Evolutionary conservation across 2,113 vertebrate genomes (phyloP), one percentile per base, ranked within the genome.

Genomic region (Gymnobelideus leadbeateri): DNA sequence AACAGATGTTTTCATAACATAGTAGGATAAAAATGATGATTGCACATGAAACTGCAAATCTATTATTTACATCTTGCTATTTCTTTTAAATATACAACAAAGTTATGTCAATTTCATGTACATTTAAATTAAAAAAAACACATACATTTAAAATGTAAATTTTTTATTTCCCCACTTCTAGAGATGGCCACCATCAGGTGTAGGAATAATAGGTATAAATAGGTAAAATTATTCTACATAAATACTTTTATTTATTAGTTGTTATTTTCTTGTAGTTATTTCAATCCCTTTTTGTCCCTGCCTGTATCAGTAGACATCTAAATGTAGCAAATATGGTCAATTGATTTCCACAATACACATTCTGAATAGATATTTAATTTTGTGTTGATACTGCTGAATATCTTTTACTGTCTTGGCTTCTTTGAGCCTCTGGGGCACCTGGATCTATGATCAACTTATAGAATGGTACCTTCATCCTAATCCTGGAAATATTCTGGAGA

Each of bases 181-280:
- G 55, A 57, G 9, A 57, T 57, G 55, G 55, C 93, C 4, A 16
- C 51, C 28, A 91, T 9, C 14, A 31, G 43, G 31, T 24, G n/a
- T n/a, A n/a, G n/a, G n/a, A n/a, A n/a, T n/a, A n/a, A 57, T 26
- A 57, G 31, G 31, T 31, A 57, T 9, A 26, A 10, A 57, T 31
- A 57, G 10, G 24, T 28, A 57, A 57, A 57, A 57, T 57, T 57
- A 57, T 31, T 57, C 26, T 57, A 28, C 24, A 28, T 28, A 57
- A 52, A 52, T 57, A 57, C 9, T 57, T 31, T 3, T 57, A 57
- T 57, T 57, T 57, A 28, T 57, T 10, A 31, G 26, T 57, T 68
- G 26, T 57, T 68, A 92, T 94, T 96, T 77, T 90, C 31, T 90
- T 37, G 55, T 93, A 91, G 51, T 50, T 92, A 24, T 90, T 68